phyloP scores from a whole-genome alignment of 2,888 invertebrate genomes.

The Sicus ferrugineus region DNA sequence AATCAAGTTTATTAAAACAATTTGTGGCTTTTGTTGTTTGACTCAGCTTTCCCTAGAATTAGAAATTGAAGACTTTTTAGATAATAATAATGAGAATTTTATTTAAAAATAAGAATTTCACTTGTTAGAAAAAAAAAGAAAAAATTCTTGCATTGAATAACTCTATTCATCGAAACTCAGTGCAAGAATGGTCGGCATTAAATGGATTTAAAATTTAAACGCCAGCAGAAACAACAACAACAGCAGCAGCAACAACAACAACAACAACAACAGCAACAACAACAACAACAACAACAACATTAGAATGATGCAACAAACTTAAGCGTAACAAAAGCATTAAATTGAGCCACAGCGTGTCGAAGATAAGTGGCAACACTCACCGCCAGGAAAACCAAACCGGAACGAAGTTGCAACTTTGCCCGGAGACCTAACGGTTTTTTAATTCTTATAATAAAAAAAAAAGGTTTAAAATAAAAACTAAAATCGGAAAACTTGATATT shows the following conservation, averaged over 20 bases:
- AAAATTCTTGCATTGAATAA: no score
- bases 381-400: neutral
- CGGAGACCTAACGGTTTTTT: neutral
- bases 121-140: no score
- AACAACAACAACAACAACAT: neutral
- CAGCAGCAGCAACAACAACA: conserved; percentile 4
- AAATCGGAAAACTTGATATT: neutral
- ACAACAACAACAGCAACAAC: neutral
- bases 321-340: conserved; percentile 11
- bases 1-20: no score
- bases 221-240: neutral
- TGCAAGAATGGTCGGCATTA: no score
- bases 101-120: neutral
- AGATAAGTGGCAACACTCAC: neutral
- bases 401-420: neutral
- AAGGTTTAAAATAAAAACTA: neutral
- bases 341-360: conserved; percentile 6
- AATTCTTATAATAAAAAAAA: neutral
- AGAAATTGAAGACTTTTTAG: no score
- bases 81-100: no score
- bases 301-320: no score
- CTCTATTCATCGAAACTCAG: no score
- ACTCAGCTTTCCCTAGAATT: no score
- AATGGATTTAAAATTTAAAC: no score
- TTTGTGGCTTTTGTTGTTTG: no score